Conservation (phyloP, 2,797 vertebrate genomes). For the Hemitrygon akajei region DNA sequence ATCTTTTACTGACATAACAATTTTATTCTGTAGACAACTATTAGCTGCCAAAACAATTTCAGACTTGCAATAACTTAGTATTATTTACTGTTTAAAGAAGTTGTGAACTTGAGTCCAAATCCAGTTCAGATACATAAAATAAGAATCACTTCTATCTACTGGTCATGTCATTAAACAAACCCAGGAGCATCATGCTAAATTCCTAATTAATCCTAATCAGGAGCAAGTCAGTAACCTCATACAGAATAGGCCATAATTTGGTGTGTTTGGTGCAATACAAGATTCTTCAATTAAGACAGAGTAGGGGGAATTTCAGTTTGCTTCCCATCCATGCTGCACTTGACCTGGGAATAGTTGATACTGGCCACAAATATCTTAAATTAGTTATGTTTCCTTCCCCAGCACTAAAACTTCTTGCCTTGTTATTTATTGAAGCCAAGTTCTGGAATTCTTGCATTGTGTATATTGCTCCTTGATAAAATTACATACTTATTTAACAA, state of each 20-base stretch:
- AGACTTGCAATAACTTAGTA: background rate
- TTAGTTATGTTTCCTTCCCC: too few species aligned
- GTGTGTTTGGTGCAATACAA: background rate
- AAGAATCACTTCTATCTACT: background rate
- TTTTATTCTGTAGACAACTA: background rate
- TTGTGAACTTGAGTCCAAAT: conserved; percentile 1
- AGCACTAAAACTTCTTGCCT: background rate
- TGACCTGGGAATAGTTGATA: background rate
- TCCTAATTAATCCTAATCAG: background rate
- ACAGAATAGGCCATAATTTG: background rate
- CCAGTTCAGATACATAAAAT: background rate
- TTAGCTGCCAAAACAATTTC: background rate
- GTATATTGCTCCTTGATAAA: too few species aligned
- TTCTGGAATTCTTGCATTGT: background rate
- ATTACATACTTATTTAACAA: too few species aligned
- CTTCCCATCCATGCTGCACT: background rate
- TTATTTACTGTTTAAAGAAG: background rate
- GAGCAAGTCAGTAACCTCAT: background rate
- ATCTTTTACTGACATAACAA: background rate
- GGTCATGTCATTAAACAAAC: background rate
- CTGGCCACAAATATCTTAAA: background rate
- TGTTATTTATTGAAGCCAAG: background rate
- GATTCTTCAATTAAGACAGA: background rate
- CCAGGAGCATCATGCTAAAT: background rate
- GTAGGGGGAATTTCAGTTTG: background rate